Evolutionary conservation across 2,113 vertebrate genomes (phyloP), one percentile per base, ranked within the genome.

Genomic region (Agapornis roseicollis): DNA sequence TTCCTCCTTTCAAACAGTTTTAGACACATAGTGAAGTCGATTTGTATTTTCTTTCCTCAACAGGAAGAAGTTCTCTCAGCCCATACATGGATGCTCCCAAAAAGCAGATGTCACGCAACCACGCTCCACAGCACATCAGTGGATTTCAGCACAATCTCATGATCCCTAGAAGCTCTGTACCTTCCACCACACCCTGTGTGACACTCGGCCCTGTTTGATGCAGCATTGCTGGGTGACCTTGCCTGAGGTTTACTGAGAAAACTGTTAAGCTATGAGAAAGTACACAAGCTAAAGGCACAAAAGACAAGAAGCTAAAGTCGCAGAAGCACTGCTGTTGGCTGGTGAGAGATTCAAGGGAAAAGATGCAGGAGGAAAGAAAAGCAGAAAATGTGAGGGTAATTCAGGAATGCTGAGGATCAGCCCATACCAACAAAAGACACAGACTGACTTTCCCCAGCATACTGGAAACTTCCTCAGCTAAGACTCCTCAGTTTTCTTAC

Each of bases 111-210:
- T 42, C 20, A 18, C 39, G 23, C 66, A 70, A 27, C n/a, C 19
- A 4, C 3, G 0, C 35, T 28, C 72, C 3, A 25, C n/a, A n/a
- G 31, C 7, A 0, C 37, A 7, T 22, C 35, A 4, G 29, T 31
- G 55, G 47, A 42, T 82, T 82, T 82, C 44, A 39, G 49, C 27
- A 28, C 23, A 1, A 13, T 25, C 24, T 68, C 7, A 0, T 4
- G 18, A 19, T 41, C 31, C 5, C 47, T 41, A 11, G 47, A 37
- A 86, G 35, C 25, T 72, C 29, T 63, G 17, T n/a, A 37, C 37
- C 28, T 63, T 80, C 37, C 55, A 28, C 47, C 22, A 4, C 35
- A 58, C 37, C 49, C 18, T 8, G 0, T 9, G 9, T 41, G 55
- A 41, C 14, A 1, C 44, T 47, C 49, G 20, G n/a, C 46, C 41